These are phyloP conservation scores for Hozukius guyotensis DNA, from an alignment of 2,797 vertebrate genomes.

Conservation along the genomic window DNA sequence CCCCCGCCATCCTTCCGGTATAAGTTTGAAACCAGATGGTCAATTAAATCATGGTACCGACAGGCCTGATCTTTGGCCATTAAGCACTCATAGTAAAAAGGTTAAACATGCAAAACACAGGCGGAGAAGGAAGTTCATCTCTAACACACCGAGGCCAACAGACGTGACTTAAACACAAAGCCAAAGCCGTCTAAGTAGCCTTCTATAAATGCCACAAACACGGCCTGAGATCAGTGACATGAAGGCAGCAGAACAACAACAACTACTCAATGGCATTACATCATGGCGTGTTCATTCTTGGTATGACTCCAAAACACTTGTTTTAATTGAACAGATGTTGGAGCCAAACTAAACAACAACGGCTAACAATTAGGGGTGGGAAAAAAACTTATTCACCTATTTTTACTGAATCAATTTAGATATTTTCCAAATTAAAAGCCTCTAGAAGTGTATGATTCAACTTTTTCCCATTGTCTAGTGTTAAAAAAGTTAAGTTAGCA, in stretches of 20 bases:
- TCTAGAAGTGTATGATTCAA: too few species aligned
- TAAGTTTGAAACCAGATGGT: not conserved
- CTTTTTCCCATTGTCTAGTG: too few species aligned
- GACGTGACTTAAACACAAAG: not conserved
- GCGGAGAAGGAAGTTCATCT: not conserved
- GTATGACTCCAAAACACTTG: not conserved
- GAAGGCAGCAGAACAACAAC: not conserved
- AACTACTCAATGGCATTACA: not conserved
- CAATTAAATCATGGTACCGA: not conserved
- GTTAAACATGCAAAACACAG: not conserved
- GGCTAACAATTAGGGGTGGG: too few species aligned
- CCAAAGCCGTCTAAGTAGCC: not conserved
- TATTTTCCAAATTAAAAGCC: too few species aligned
- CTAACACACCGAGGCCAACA: not conserved
- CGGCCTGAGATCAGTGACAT: not conserved
- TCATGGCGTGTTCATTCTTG: not conserved
- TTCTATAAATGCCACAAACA: conserved; percentile 8
- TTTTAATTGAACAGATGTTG: not conserved
- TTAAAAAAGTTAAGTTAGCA: too few species aligned
- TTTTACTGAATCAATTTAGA: too few species aligned
- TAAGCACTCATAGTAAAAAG: not conserved
- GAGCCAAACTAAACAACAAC: not conserved
- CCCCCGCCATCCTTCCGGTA: not conserved
- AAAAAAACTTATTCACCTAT: too few species aligned
- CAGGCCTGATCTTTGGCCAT: not conserved